Percentiles rank a stretch among this genome's conserved stretches.
Evolutionary conservation across 1,140 invertebrate species (phyloP).

Genomic region (Xylocopa sonorina): DNA sequence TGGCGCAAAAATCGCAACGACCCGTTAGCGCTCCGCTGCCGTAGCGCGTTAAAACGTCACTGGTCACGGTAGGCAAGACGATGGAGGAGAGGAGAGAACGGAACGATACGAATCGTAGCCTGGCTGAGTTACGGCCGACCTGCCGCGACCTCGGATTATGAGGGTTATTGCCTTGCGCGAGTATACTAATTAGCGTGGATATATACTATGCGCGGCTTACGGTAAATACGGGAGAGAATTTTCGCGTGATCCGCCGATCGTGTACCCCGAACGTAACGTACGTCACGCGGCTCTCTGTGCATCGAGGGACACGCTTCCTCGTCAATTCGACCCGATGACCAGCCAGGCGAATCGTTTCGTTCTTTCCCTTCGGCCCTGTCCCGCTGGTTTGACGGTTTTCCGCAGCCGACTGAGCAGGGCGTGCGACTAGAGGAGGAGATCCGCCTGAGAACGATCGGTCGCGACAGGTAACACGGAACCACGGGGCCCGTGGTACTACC

Average conservation of each 20-base stretch:
- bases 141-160: constrained; percentile 67
- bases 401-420: neutral
- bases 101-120: constrained; percentile 67
- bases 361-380: neutral
- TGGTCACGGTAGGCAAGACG: constrained; percentile 26
- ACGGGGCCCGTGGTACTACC: neutral
- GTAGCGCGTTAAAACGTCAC: constrained; percentile 32
- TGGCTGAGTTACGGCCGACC: constrained; percentile 66
- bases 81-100: constrained; percentile 12
- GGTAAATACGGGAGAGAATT: constrained; percentile 56
- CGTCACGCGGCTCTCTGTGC: constrained; percentile 11
- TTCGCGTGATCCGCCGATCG: constrained; percentile 59
- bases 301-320: constrained; percentile 7
- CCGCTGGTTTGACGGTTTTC: neutral
- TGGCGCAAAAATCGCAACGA: constrained; percentile 55
- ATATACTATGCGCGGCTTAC: constrained; percentile 60
- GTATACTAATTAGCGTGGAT: constrained; percentile 69
- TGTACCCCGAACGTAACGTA: constrained; percentile 32
- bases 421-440: neutral
- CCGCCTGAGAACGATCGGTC: constrained; percentile 19
- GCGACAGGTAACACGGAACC: constrained; percentile 38
- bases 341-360: constrained; percentile 32
- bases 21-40: constrained; percentile 50
- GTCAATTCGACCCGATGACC: neutral
- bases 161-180: constrained; percentile 64